These are phyloP conservation scores for Larimichthys crocea DNA, from an alignment of 2,113 vertebrate genomes.

Conservation along the genomic window DNA sequence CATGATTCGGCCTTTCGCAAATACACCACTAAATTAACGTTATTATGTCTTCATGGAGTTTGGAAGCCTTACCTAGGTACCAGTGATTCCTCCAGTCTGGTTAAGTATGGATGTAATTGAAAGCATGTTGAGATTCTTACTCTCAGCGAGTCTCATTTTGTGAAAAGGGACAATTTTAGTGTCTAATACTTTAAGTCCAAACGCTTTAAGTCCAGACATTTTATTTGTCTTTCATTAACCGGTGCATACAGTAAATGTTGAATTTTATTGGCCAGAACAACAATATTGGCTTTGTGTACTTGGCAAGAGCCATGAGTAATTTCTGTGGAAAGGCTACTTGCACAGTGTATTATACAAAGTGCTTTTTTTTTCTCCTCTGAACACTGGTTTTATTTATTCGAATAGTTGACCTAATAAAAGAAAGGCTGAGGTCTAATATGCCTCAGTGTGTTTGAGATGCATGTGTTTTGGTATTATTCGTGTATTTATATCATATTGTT, in stretches of 20 bases:
- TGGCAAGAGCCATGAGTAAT: slow-evolving; percentile 36
- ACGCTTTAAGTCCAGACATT: slow-evolving; percentile 43
- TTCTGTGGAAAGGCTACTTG: slow-evolving; percentile 39
- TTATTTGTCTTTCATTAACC: slow-evolving; percentile 62
- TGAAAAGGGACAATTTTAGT: slow-evolving; percentile 32
- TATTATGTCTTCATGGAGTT: slow-evolving; percentile 25
- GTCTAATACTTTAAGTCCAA: slow-evolving; percentile 44
- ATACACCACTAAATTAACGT: slow-evolving; percentile 5
- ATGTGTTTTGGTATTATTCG: background rate
- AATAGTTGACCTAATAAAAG: slow-evolving; percentile 38
- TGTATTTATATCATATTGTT: background rate
- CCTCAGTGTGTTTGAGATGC: background rate
- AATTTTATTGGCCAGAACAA: slow-evolving; percentile 67
- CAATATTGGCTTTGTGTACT: slow-evolving; percentile 65
- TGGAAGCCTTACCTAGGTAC: slow-evolving; percentile 15
- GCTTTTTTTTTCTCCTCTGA: slow-evolving; percentile 3
- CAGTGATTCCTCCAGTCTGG: slow-evolving; percentile 24
- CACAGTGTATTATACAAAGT: slow-evolving; percentile 32
- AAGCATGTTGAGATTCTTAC: slow-evolving; percentile 40
- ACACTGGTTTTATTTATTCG: slow-evolving; percentile 36
- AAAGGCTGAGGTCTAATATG: slow-evolving; percentile 10
- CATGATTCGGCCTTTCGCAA: background rate
- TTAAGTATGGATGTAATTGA: slow-evolving; percentile 37
- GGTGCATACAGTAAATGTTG: slow-evolving; percentile 45
- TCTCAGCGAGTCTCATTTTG: slow-evolving; percentile 40